Conservation (phyloP, 23 tunicate genomes). For the Styela plicata region DNA sequence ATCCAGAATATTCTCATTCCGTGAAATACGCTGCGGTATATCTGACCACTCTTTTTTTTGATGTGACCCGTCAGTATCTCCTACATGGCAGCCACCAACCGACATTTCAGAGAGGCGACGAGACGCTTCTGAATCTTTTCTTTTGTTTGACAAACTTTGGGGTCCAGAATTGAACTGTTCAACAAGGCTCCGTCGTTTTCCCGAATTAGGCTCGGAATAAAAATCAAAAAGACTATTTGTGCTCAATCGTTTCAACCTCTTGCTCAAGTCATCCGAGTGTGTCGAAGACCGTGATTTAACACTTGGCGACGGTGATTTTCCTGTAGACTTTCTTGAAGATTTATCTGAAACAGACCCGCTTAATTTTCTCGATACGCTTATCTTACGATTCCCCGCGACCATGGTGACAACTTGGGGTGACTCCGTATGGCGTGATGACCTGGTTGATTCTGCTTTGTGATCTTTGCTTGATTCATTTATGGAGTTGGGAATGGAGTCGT, state of each 20-base stretch:
- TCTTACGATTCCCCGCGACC: conserved; percentile 10
- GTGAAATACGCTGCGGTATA: conserved; percentile 2
- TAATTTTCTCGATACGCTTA: conserved; percentile 9
- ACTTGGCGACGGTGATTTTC: neutral
- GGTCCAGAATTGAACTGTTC: conserved; percentile 4
- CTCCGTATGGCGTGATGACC: neutral
- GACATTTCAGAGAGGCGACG: neutral
- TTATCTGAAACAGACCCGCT: neutral
- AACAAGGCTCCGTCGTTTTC: neutral
- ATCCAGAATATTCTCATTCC: neutral
- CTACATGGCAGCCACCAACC: conserved; percentile 43
- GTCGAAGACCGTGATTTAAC: neutral
- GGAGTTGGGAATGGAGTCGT: too few relatives aligned
- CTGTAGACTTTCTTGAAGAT: too few relatives aligned
- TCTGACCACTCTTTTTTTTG: neutral
- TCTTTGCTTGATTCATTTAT: too few relatives aligned
- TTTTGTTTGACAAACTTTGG: conserved; percentile 4
- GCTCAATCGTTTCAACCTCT: conserved; percentile 28
- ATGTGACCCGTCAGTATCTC: neutral
- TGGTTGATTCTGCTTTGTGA: neutral
- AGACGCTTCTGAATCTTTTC: neutral
- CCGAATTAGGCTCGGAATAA: conserved; percentile 8
- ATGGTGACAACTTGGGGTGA: conserved; percentile 11
- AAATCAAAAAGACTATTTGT: conserved; percentile 48
- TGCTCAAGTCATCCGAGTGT: neutral